These are phyloP conservation scores for Characodon lateralis DNA, from an alignment of 2,797 vertebrate genomes.

Conservation along the genomic window DNA sequence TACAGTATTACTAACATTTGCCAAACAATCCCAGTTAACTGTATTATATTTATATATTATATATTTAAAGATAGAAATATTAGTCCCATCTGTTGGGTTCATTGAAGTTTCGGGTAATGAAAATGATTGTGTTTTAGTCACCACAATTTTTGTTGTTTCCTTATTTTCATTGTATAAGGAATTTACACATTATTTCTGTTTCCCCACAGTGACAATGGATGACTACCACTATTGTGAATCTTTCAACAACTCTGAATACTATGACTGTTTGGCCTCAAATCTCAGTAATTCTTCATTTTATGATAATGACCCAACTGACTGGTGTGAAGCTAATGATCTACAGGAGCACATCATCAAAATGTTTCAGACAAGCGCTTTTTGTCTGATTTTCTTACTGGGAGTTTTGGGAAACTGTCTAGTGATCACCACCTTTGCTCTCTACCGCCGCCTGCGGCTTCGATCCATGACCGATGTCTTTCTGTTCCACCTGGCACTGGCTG, in stretches of 20 bases:
- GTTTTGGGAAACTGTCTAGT: conserved; percentile 86
- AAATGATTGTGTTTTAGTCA: not conserved
- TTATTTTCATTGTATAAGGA: not conserved
- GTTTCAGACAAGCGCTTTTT: conserved; percentile 83
- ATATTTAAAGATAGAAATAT: too few relatives aligned
- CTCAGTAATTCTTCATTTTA: accelerated
- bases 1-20: too few relatives aligned
- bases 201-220: conserved; percentile 17
- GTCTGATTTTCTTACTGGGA: conserved; percentile 83
- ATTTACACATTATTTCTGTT: conserved; percentile 1
- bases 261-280: not conserved
- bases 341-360: conserved; percentile 62
- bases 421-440: conserved; percentile 83
- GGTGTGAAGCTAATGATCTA: conserved; percentile 72
- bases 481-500: conserved; percentile 88
- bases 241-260: accelerated
- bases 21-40: not conserved
- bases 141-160: not conserved
- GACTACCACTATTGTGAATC: accelerated
- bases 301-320: not conserved
- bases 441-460: conserved; percentile 71
- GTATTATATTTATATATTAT: not conserved
- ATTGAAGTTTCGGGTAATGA: not conserved
- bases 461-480: conserved; percentile 88
- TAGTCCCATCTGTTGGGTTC: too few relatives aligned